phyloP scores from a whole-genome alignment of 2,888 invertebrate species.

The Trichopoda pennipes region DNA sequence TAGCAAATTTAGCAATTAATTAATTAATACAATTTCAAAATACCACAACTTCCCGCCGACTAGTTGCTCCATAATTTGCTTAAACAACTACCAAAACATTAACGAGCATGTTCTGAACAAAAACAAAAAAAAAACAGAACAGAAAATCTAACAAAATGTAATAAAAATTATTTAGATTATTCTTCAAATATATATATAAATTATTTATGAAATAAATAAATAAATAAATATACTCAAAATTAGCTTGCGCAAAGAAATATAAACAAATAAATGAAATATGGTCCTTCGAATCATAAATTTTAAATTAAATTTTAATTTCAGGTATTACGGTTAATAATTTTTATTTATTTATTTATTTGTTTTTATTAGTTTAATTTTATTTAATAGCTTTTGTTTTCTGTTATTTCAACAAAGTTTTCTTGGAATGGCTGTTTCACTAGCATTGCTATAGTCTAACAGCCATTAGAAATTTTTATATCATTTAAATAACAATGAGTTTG shows the following conservation, averaged over 20 bases:
- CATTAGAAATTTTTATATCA: no score
- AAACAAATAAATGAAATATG: slow-evolving; percentile 20
- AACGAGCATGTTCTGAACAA: no score
- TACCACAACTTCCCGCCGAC: slow-evolving; percentile 1
- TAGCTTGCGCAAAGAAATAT: no score
- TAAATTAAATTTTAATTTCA: no score
- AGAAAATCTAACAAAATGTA: not conserved
- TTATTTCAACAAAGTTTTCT: no score
- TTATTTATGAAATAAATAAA: slow-evolving; percentile 5
- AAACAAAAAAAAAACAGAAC: not conserved
- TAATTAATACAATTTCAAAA: slow-evolving; percentile 33
- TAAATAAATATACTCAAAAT: not conserved
- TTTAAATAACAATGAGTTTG: no score
- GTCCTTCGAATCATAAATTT: slow-evolving; percentile 12
- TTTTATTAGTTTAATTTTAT: no score
- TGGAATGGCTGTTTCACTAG: no score
- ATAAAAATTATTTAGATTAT: slow-evolving; percentile 57
- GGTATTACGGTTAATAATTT: no score
- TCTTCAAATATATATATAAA: slow-evolving; percentile 19
- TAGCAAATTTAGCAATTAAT: slow-evolving; percentile 61
- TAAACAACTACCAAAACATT: slow-evolving; percentile 15
- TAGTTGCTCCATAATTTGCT: not conserved
- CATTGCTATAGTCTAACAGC: no score
- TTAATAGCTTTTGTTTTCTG: no score
- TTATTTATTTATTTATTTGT: no score